Evolutionary conservation across 1,140 invertebrate genomes (phyloP), one percentile per base, ranked within the genome.

Genomic region (Harlomillsia oculata): DNA sequence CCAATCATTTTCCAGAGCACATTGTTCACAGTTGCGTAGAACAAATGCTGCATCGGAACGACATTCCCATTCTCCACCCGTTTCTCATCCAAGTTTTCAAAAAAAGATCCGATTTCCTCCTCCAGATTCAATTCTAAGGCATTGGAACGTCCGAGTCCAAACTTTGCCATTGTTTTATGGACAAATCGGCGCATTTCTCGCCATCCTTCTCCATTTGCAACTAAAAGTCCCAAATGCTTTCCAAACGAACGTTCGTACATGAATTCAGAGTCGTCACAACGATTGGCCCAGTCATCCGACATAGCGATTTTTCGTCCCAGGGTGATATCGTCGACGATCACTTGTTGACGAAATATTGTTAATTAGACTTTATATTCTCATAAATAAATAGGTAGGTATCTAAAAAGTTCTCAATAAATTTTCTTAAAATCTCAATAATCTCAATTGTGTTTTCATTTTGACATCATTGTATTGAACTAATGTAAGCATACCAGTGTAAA

Each of bases 101-200:
- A 60, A 29, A 60, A 56, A 5, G 36, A 23, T n/a, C 37, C 29
- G 11, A 60, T 60, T 52, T 60, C 59, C n/a, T 55, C 53, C 40
- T 60, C 59, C 13, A 44, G 59, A 23, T 51, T 45, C 30, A 56
- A 18, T 30, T 60, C 52, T 48, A 60, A 44, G 9, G 45, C 30
- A 30, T 29, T 28, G 3, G 45, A 44, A 29, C 59, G 1, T 13
- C 59, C 59, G 39, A 51, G 56, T 14, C 59, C 59, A 34, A 20
- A 49, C 20, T 40, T 55, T n/a, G 53, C 52, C 6, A 60, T 16
- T 20, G 29, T 60, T 44, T 55, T 55, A 25, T 55, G 36, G 0
- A 89, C 77, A 65, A 91, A 92, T 45, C 81, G 75, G 53, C 87
- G 77, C 69, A 92, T 88, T 65, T 90, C 85, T 50, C 80, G 76